Conservation (phyloP, 2,113 vertebrate genomes). For the Sapayoa aenigma region DNA sequence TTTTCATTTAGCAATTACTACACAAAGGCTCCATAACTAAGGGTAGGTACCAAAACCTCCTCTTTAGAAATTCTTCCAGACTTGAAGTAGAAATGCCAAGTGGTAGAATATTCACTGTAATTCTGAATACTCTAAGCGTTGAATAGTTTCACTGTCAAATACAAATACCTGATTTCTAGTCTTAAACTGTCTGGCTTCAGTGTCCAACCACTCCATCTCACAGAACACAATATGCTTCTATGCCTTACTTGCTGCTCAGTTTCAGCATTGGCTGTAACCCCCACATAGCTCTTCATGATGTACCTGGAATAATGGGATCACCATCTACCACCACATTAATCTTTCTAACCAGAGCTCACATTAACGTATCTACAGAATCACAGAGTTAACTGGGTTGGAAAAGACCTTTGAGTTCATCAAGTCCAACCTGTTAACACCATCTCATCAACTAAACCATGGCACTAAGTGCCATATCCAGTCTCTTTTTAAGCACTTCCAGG, state of each 20-base stretch:
- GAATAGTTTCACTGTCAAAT: background rate
- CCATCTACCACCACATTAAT: constrained; percentile 3
- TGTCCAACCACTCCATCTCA: background rate
- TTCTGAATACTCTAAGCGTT: background rate
- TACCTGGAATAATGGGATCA: background rate
- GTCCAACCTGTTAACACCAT: no score
- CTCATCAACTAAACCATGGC: no score
- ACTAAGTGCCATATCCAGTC: no score
- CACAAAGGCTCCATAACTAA: background rate
- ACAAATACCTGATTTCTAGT: background rate
- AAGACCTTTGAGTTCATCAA: no score
- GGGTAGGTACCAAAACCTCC: background rate
- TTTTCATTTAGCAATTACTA: background rate
- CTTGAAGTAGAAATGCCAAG: background rate
- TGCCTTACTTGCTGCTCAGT: background rate
- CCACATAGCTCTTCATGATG: background rate
- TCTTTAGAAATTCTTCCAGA: background rate
- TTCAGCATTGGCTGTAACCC: constrained; percentile 15
- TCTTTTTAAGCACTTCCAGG: no score
- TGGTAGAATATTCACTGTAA: background rate
- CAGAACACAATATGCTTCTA: background rate
- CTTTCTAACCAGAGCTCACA: background rate
- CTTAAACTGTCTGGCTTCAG: background rate
- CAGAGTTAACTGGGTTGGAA: no score
- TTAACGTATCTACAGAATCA: no score